Percentiles rank a stretch among this genome's conserved stretches.
Conservation (phyloP, 2,113 vertebrate genomes). For the Seriola aureovittata region DNA sequence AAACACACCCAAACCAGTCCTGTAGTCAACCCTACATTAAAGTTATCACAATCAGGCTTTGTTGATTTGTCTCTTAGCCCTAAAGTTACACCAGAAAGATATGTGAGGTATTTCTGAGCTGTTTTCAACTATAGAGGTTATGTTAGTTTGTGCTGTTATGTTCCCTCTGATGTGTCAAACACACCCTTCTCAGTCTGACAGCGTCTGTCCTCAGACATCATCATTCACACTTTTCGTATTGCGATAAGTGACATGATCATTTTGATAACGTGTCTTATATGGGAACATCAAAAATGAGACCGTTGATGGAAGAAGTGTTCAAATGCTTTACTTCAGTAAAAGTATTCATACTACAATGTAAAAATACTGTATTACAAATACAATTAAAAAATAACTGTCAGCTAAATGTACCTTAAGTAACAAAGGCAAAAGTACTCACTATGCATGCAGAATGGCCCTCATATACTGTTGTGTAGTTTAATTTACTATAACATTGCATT, state of each 20-base stretch:
- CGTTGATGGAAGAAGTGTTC: not conserved
- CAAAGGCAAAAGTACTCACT: not conserved
- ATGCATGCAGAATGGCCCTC: not conserved
- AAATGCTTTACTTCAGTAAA: not conserved
- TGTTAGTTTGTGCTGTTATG: slow-evolving; percentile 5
- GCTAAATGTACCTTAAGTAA: not conserved
- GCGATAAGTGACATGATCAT: not conserved
- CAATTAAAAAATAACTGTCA: not conserved
- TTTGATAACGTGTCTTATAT: not conserved
- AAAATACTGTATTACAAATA: not conserved
- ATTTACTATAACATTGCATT: not conserved
- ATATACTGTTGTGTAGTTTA: not conserved
- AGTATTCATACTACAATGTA: not conserved
- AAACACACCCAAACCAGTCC: not conserved
- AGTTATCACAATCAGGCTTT: not conserved
- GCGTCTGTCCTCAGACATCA: slow-evolving; percentile 14
- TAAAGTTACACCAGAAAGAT: slow-evolving; percentile 12
- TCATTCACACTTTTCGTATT: not conserved
- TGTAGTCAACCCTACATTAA: not conserved
- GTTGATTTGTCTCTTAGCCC: not conserved
- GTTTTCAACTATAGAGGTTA: slow-evolving; percentile 34
- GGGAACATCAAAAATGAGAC: not conserved
- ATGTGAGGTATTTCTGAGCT: slow-evolving; percentile 56
- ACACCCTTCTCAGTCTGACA: slow-evolving; percentile 36
- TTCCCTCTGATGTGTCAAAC: slow-evolving; percentile 36